phyloP scores from a whole-genome alignment of 2,888 invertebrate genomes.

The Xanthorhoe designata region DNA sequence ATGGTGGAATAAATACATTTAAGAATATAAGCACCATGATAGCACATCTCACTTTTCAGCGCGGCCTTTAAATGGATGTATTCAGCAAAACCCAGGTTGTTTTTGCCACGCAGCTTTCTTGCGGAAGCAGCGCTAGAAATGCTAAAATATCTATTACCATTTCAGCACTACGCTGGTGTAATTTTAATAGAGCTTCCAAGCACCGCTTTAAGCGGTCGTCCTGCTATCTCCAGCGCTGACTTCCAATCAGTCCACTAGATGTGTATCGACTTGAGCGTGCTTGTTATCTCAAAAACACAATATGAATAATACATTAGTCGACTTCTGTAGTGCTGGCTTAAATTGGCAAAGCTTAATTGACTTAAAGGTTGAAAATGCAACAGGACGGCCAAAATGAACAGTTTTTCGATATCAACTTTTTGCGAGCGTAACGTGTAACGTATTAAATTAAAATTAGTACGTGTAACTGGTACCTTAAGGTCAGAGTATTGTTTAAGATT shows the following conservation, averaged over 20 bases:
- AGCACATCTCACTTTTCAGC: conserved; percentile 5
- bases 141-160: conserved; percentile 47
- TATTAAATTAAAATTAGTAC: conserved; percentile 36
- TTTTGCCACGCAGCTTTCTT: conserved; percentile 21
- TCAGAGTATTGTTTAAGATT: neutral
- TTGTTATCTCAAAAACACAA: conserved; percentile 85
- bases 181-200: conserved; percentile 68
- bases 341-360: conserved; percentile 84
- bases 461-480: conserved; percentile 12
- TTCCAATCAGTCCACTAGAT: conserved; percentile 81
- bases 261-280: conserved; percentile 81
- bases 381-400: conserved; percentile 52
- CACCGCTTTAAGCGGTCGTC: conserved; percentile 51
- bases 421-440: conserved; percentile 50
- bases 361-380: conserved; percentile 82
- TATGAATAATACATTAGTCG: conserved; percentile 84
- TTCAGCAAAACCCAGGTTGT: conserved; percentile 20
- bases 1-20: neutral
- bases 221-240: conserved; percentile 59
- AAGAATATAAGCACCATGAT: neutral
- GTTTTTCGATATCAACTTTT: conserved; percentile 57
- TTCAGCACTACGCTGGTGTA: conserved; percentile 47
- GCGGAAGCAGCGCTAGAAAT: conserved; percentile 44
- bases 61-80: conserved; percentile 19
- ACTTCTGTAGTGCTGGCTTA: conserved; percentile 72